A percentile compares a stretch with the other conserved stretches of the same genome.
Conservation (phyloP, 2,113 vertebrate genomes). For the Hylia prasina region DNA sequence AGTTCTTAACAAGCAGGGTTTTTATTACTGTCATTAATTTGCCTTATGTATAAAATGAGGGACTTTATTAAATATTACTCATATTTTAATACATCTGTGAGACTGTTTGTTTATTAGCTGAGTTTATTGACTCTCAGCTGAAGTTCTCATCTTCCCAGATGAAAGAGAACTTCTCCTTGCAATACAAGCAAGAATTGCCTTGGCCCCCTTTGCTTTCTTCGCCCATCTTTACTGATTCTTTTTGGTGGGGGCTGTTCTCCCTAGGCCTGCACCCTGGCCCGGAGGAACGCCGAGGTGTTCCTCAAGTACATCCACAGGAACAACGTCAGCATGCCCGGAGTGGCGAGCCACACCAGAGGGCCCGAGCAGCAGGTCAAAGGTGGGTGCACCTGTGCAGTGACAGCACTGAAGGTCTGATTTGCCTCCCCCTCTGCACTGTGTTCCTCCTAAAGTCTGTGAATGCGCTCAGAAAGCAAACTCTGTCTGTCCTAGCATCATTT, state of each 20-base stretch:
- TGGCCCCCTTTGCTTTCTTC: not conserved
- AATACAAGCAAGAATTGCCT: not conserved
- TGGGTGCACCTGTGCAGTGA: conserved; percentile 45
- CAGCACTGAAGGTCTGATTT: not conserved
- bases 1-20: not conserved
- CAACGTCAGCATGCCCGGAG: conserved; percentile 91
- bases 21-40: not conserved
- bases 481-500: not conserved
- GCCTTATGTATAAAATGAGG: not conserved
- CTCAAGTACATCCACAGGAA: conserved; percentile 99
- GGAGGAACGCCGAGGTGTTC: conserved; percentile 95
- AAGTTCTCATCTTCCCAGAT: not conserved
- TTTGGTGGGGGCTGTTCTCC: not conserved
- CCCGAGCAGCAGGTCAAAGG: conserved; percentile 98
- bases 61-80: not conserved
- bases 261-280: conserved; percentile 93
- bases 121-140: not conserved
- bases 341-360: conserved; percentile 84
- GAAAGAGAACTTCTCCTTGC: not conserved
- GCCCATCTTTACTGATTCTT: not conserved
- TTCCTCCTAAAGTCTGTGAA: not conserved
- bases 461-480: not conserved
- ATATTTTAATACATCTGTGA: not conserved
- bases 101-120: not conserved
- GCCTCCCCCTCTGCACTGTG: not conserved